These are phyloP conservation scores for Furcifer pardalis DNA, from an alignment of 2,797 vertebrate genomes.

Conservation along the genomic window DNA sequence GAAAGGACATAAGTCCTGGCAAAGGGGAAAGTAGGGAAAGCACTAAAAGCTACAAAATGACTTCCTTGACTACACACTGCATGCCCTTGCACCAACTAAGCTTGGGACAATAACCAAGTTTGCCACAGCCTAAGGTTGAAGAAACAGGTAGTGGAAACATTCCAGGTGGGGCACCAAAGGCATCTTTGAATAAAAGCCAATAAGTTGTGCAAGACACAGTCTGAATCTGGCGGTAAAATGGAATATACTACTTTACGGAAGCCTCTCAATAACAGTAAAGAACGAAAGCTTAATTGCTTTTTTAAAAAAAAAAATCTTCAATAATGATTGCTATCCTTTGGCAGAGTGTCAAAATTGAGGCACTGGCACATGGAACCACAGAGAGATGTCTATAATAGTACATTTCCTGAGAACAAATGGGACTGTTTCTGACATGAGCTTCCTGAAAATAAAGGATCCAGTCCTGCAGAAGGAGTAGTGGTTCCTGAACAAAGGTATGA, in stretches of 20 bases:
- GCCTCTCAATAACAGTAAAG: not conserved
- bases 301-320: conserved; percentile 3
- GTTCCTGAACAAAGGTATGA: not conserved
- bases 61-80: not conserved
- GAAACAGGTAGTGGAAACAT: conserved; percentile 24
- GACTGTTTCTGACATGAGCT: not conserved
- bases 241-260: not conserved
- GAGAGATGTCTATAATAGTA: not conserved
- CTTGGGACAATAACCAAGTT: conserved; percentile 10
- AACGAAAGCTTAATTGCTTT: not conserved
- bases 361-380: not conserved
- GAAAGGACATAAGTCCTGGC: not conserved
- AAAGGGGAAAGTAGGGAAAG: no score
- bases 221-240: conserved; percentile 19
- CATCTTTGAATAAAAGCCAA: conserved; percentile 37
- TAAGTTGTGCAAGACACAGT: not conserved
- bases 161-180: conserved; percentile 39
- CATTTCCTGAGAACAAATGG: not conserved
- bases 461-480: not conserved
- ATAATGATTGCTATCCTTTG: not conserved
- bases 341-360: not conserved
- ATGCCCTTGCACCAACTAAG: conserved; percentile 34
- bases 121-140: conserved; percentile 20
- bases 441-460: not conserved
- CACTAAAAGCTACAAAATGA: not conserved